These are phyloP conservation scores for Lydus trimaculatus DNA, from an alignment of 2,888 invertebrate genomes.

Conservation along the genomic window DNA sequence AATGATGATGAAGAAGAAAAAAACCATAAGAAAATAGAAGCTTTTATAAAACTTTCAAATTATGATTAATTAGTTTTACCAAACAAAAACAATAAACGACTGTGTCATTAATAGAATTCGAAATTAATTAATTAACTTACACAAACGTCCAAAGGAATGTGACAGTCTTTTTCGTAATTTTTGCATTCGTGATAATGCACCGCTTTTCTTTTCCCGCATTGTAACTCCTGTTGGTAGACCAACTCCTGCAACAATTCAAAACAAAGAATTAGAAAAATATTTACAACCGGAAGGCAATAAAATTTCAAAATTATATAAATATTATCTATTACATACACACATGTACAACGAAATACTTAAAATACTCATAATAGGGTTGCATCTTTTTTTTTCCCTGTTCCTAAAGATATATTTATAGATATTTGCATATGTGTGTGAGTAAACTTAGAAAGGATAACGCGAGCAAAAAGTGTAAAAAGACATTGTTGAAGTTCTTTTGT, in stretches of 20 bases:
- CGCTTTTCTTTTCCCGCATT: slow-evolving; percentile 92
- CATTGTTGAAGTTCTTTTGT: slow-evolving; percentile 3
- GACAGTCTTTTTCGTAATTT: slow-evolving; percentile 95
- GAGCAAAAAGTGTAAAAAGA: background rate
- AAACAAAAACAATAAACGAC: background rate
- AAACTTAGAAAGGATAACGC: background rate
- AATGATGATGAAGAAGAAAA: no score
- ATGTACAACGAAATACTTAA: background rate
- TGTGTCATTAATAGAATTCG: background rate
- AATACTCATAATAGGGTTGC: background rate
- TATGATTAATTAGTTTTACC: background rate
- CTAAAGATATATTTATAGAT: background rate
- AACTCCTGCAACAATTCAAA: slow-evolving; percentile 58
- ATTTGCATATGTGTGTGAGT: background rate
- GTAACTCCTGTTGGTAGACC: slow-evolving; percentile 74
- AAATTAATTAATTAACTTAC: slow-evolving; percentile 71
- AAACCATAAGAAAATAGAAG: background rate
- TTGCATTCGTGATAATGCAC: slow-evolving; percentile 90
- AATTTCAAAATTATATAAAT: slow-evolving; percentile 2
- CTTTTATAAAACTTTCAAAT: background rate
- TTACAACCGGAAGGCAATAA: slow-evolving; percentile 12
- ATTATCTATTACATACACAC: slow-evolving; percentile 1
- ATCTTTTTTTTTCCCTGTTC: background rate
- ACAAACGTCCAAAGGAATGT: slow-evolving; percentile 94
- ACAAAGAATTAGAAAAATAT: slow-evolving; percentile 26